Conservation (phyloP, 2,113 vertebrate species). For the Vidua chalybeata region DNA sequence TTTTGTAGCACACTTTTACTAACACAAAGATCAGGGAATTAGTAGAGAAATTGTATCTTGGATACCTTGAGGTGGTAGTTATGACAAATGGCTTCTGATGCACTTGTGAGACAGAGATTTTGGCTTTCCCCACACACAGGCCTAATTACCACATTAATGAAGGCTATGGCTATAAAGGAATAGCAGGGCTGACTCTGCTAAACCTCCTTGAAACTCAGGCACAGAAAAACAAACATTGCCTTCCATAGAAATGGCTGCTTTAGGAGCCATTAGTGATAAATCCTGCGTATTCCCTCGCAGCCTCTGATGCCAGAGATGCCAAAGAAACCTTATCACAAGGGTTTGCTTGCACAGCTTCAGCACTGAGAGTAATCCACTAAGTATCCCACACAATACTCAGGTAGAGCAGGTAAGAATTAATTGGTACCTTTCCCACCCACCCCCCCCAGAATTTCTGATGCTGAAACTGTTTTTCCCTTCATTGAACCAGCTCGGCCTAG, state of each 20-base stretch:
- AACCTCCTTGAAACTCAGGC: background rate
- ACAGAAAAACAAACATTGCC: slow-evolving; percentile 22
- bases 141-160: slow-evolving; percentile 28
- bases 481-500: slow-evolving; percentile 75
- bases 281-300: background rate
- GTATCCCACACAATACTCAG: slow-evolving; percentile 29
- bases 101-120: background rate
- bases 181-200: slow-evolving; percentile 5
- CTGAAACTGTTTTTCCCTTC: slow-evolving; percentile 73
- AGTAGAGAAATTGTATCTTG: background rate
- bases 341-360: slow-evolving; percentile 38
- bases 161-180: background rate
- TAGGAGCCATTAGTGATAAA: slow-evolving; percentile 1
- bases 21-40: background rate
- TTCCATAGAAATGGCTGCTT: background rate
- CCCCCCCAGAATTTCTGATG: slow-evolving; percentile 52
- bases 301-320: background rate
- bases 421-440: slow-evolving; percentile 4
- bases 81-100: background rate
- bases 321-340: slow-evolving; percentile 1
- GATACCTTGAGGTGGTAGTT: background rate
- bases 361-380: slow-evolving; percentile 43
- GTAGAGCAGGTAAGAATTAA: slow-evolving; percentile 74
- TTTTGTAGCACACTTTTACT: background rate
- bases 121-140: background rate